Conservation (phyloP, 2,888 invertebrate genomes). For the Diadromus collaris region DNA sequence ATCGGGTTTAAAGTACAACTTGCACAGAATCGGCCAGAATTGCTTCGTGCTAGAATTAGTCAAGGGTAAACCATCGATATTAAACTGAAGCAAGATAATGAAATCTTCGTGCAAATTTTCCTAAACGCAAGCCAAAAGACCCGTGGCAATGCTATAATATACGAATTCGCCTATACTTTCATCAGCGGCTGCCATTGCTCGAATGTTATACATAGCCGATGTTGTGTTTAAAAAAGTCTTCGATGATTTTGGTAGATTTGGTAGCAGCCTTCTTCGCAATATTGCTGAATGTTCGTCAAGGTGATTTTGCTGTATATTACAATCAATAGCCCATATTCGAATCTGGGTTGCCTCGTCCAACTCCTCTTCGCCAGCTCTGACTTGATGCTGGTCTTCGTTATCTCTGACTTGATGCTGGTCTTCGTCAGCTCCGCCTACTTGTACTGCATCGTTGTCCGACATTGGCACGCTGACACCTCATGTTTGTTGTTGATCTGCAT, state of each 20-base stretch:
- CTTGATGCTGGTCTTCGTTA: neutral
- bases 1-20: too few species aligned
- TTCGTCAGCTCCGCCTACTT: neutral
- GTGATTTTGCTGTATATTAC: constrained; percentile 40
- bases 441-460: neutral
- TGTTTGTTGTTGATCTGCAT: too few species aligned
- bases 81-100: too few species aligned
- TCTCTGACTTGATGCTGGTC: neutral
- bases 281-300: constrained; percentile 52
- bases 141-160: too few species aligned
- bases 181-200: too few species aligned
- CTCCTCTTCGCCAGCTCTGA: constrained; percentile 2
- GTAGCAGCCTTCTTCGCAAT: constrained; percentile 41
- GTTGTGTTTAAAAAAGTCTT: constrained; percentile 55
- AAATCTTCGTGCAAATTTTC: too few species aligned
- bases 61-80: too few species aligned
- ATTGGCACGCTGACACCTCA: neutral
- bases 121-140: too few species aligned
- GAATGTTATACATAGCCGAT: constrained; percentile 11
- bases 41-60: too few species aligned
- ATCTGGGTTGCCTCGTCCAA: neutral
- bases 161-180: too few species aligned
- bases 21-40: too few species aligned
- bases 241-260: constrained; percentile 46
- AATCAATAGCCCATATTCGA: constrained; percentile 35